Evolutionary conservation across 2,888 invertebrate species (phyloP).

Genomic region (Julus scandinavius): DNA sequence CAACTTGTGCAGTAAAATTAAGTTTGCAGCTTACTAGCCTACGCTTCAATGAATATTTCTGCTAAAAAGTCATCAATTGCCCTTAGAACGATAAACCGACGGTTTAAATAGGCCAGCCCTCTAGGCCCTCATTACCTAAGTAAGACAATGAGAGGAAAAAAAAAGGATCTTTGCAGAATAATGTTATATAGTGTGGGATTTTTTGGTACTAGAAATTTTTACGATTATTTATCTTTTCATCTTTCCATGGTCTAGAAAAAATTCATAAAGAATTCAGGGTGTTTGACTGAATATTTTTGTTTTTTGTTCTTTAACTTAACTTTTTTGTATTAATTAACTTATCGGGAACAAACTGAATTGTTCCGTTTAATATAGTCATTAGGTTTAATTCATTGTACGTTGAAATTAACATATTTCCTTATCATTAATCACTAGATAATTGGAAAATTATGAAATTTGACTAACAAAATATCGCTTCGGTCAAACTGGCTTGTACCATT

Average conservation of each 20-base stretch:
- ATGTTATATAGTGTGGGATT: background rate
- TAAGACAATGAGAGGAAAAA: background rate
- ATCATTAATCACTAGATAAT: too few species aligned
- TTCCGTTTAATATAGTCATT: too few species aligned
- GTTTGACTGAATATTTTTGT: background rate
- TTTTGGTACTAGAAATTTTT: background rate
- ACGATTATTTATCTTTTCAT: background rate
- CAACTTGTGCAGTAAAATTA: background rate
- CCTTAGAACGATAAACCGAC: background rate
- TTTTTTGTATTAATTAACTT: background rate
- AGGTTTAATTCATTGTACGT: too few species aligned
- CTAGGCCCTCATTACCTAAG: background rate
- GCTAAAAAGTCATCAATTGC: background rate
- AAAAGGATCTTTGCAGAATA: background rate
- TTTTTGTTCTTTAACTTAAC: background rate
- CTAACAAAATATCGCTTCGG: too few species aligned
- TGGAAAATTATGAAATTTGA: too few species aligned
- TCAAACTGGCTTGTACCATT: too few species aligned
- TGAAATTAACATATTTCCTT: too few species aligned
- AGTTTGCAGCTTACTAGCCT: background rate
- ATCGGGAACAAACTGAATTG: background rate
- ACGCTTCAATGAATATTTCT: background rate
- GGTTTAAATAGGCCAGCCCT: background rate
- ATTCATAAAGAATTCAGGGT: background rate
- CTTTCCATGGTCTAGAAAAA: conserved; percentile 7